Evolutionary conservation across 2,797 vertebrate species (phyloP), one percentile per base, ranked within the genome.

Genomic region (Huso huso): DNA sequence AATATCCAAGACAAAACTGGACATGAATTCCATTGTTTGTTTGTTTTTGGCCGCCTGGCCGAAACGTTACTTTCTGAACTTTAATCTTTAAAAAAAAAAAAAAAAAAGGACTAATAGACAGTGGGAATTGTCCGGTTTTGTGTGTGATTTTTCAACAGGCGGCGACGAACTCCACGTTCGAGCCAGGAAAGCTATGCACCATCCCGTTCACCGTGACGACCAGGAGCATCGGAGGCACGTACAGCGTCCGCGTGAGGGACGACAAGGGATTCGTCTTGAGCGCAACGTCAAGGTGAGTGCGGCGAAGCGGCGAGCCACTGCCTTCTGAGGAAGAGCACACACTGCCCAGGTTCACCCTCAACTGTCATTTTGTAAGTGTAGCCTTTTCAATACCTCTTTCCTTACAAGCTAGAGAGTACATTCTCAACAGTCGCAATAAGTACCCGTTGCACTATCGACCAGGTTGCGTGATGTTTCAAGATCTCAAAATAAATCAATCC

Each of bases 131-230:
- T 37, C 37, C 37, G 5, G 37, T 4, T 37, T 37, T 4, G 37
- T 18, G 37, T 37, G 37, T 37, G 37, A 37, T 37, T 37, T 37
- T 37, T 37, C 37, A 37, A 50, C 11, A 87, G 84, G 82, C 75
- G 0, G 13, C 69, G 37, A 49, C 75, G 10, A 55, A 70, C 0
- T 59, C 8, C n/a, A 70, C 80, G 63, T 37, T 86, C 12, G 49
- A 61, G 10, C 78, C 86, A 1, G 83, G 79, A 12, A 69, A 64
- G 0, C 66, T 62, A 0, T 72, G 74, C 60, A 66, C 69, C 1
- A 76, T 88, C 55, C 72, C 77, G 6, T 88, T 86, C 71, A 68
- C 72, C 10, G 74, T 84, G 72, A 62, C 0, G 13, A 71, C 65
- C 13, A n/a, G 0, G 0, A 75, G 67, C 15, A 9, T 2, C 0